phyloP scores from a whole-genome alignment of 2,888 invertebrate species.

The Frankliniella intonsa region DNA sequence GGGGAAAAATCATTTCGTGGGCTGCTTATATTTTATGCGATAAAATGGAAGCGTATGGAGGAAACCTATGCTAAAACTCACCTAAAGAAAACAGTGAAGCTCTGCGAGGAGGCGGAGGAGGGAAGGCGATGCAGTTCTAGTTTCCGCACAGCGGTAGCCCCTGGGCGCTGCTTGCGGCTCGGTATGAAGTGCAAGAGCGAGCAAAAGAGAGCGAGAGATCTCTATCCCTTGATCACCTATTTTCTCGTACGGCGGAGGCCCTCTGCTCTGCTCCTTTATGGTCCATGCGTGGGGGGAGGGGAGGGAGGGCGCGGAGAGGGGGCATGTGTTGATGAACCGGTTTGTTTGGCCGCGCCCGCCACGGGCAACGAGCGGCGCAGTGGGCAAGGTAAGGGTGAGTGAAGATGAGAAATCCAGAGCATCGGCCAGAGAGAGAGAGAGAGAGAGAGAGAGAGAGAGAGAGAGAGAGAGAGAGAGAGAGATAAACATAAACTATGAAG shows the following conservation, averaged over 20 bases:
- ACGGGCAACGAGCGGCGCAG: constrained; percentile 22
- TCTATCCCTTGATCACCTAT: constrained; percentile 26
- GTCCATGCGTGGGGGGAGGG: neutral
- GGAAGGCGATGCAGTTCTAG: no score
- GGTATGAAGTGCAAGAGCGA: neutral
- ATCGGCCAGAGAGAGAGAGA: neutral
- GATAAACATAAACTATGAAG: neutral
- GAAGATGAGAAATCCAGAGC: constrained; percentile 6
- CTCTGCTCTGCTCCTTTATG: neutral
- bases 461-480: neutral
- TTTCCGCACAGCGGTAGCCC: no score
- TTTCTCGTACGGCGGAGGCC: neutral
- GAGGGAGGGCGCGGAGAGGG: constrained; percentile 33
- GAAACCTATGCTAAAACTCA: no score
- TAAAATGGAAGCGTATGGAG: no score
- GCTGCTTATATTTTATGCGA: no score
- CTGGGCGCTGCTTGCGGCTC: neutral
- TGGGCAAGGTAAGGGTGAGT: neutral
- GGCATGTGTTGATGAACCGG: constrained; percentile 34
- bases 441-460: neutral
- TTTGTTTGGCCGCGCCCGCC: constrained; percentile 31
- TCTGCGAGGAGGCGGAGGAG: no score
- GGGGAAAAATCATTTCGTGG: no score
- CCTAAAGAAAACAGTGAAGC: no score
- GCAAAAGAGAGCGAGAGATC: neutral